Evolutionary conservation across 2,113 vertebrate genomes (phyloP).

Genomic region (Ivindomyrus marchei): DNA sequence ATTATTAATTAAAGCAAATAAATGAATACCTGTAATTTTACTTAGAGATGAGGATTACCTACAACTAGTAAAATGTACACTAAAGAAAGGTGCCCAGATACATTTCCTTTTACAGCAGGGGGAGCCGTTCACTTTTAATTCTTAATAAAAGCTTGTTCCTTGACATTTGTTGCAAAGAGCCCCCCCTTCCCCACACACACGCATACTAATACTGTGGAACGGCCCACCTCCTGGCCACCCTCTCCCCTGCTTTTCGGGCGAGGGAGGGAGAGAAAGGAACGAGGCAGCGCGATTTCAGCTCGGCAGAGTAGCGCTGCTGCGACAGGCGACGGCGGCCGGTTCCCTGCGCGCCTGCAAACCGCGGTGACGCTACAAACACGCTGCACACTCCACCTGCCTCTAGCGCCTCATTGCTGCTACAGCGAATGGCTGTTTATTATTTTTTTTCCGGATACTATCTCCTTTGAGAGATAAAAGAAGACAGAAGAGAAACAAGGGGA

Average conservation of each 20-base stretch:
- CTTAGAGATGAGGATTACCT: neutral
- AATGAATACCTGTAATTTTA: neutral
- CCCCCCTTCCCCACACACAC: conserved; percentile 23
- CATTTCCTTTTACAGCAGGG: conserved; percentile 39
- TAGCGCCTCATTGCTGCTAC: conserved; percentile 45
- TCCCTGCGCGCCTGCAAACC: conserved; percentile 19
- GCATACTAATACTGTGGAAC: conserved; percentile 20
- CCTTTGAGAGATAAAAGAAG: conserved; percentile 46
- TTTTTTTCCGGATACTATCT: conserved; percentile 44
- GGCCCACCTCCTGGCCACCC: conserved; percentile 14
- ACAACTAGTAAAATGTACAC: neutral
- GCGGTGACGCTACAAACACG: conserved; percentile 17
- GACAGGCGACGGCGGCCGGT: conserved; percentile 40
- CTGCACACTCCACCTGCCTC: conserved; percentile 42
- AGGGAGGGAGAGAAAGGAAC: conserved; percentile 44
- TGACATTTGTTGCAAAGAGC: conserved; percentile 51
- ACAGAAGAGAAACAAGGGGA: conserved; percentile 50
- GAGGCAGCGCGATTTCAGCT: conserved; percentile 40
- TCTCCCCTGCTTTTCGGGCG: conserved; percentile 26
- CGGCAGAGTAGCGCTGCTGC: conserved; percentile 44
- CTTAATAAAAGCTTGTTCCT: conserved; percentile 17
- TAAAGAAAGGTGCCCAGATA: neutral
- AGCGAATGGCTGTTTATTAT: conserved; percentile 48
- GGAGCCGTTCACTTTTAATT: conserved; percentile 45
- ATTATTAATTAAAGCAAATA: neutral